These are phyloP conservation scores for Sebastes diaconus DNA, from an alignment of 2,797 vertebrate species.

Conservation along the genomic window DNA sequence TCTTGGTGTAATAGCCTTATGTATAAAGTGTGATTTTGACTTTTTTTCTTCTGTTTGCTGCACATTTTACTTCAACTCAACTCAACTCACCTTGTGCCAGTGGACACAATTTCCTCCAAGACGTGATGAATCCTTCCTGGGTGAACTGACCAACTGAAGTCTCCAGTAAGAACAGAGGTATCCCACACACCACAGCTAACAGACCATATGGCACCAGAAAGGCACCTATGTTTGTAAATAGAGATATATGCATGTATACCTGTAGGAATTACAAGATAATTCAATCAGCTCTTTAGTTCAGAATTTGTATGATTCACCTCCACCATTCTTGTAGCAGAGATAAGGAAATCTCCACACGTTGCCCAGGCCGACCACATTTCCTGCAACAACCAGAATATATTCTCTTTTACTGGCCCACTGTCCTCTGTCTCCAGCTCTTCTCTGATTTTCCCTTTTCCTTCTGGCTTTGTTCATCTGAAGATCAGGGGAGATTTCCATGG, in stretches of 20 bases:
- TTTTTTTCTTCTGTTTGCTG: background rate
- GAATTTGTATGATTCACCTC: conserved; percentile 46
- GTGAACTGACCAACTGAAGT: conserved; percentile 67
- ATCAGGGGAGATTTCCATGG: too few relatives aligned
- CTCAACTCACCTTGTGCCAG: too few relatives aligned
- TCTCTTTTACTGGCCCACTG: conserved; percentile 63
- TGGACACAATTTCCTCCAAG: too few relatives aligned
- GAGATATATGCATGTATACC: background rate
- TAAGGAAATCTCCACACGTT: conserved; percentile 76
- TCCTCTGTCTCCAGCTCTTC: conserved; percentile 33
- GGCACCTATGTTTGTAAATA: conserved; percentile 31
- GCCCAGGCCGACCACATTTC: conserved; percentile 69
- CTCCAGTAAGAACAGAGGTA: conserved; percentile 77
- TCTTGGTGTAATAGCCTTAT: too few relatives aligned
- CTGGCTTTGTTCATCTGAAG: too few relatives aligned
- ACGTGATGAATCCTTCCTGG: conserved; percentile 52
- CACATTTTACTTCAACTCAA: too few relatives aligned
- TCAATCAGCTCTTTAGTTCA: background rate
- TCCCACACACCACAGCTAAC: conserved; percentile 60
- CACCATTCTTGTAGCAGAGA: conserved; percentile 73
- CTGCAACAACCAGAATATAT: conserved; percentile 68
- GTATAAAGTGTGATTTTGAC: too few relatives aligned
- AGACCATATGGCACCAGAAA: conserved; percentile 71
- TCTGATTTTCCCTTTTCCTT: too few relatives aligned
- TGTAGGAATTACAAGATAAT: fast-evolving